These are phyloP conservation scores for Diorhabda sublineata DNA, from an alignment of 1,140 invertebrate genomes.

Conservation along the genomic window DNA sequence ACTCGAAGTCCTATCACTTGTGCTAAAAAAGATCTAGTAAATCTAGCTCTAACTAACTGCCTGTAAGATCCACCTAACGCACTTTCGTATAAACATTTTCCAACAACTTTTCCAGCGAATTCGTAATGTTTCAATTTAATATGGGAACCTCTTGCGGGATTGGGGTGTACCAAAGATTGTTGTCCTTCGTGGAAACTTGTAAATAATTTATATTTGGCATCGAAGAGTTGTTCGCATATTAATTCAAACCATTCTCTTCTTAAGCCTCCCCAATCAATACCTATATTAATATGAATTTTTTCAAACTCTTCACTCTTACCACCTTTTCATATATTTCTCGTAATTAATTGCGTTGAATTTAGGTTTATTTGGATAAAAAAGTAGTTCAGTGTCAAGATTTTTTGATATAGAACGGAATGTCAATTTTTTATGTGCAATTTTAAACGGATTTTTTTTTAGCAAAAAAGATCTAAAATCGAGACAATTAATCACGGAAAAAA, in stretches of 20 bases:
- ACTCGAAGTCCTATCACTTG: slow-evolving; percentile 90
- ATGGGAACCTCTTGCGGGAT: slow-evolving; percentile 67
- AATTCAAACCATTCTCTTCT: slow-evolving; percentile 91
- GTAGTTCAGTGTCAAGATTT: too few species aligned
- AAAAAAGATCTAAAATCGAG: too few species aligned
- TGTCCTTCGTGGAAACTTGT: slow-evolving; percentile 79
- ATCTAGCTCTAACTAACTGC: slow-evolving; percentile 83
- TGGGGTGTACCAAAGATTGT: slow-evolving; percentile 85
- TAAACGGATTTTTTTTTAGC: too few species aligned
- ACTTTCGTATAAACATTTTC: slow-evolving; percentile 89
- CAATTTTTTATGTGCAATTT: too few species aligned
- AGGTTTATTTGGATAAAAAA: too few species aligned
- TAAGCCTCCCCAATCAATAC: slow-evolving; percentile 90
- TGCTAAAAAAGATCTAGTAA: slow-evolving; percentile 89
- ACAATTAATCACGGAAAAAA: too few species aligned
- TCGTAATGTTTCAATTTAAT: slow-evolving; percentile 87
- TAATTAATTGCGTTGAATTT: too few species aligned
- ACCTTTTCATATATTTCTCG: too few species aligned
- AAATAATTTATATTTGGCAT: slow-evolving; percentile 77
- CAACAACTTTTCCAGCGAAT: slow-evolving; percentile 91
- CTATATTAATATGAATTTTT: slow-evolving; percentile 48
- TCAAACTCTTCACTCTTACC: neutral
- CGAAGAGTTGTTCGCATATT: slow-evolving; percentile 81
- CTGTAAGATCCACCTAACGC: slow-evolving; percentile 82
- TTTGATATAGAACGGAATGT: too few species aligned